These are phyloP conservation scores for Agrotis segetum DNA, from an alignment of 2,888 invertebrate genomes.

Conservation along the genomic window DNA sequence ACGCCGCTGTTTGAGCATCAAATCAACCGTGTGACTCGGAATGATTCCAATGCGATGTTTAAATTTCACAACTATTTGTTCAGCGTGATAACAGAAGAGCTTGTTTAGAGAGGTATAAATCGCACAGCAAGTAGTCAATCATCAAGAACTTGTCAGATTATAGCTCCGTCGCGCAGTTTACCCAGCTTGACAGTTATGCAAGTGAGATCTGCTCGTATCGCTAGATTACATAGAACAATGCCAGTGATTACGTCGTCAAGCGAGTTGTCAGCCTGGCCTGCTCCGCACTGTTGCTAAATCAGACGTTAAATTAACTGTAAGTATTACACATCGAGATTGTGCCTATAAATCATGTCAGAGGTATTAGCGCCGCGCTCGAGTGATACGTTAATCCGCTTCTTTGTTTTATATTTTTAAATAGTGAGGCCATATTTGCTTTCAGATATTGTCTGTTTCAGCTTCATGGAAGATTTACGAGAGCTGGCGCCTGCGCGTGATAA, in stretches of 20 bases:
- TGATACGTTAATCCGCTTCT: constrained; percentile 90
- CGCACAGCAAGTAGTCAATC: constrained; percentile 84
- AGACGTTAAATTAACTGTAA: constrained; percentile 84
- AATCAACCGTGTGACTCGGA: constrained; percentile 75
- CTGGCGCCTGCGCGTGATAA: constrained; percentile 88
- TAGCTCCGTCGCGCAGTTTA: constrained; percentile 81
- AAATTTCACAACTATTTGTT: constrained; percentile 82
- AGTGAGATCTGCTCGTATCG: constrained; percentile 86
- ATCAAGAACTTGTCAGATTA: constrained; percentile 87
- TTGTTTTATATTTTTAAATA: constrained; percentile 90
- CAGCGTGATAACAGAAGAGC: constrained; percentile 76
- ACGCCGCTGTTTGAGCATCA: constrained; percentile 71
- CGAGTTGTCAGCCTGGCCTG: constrained; percentile 81
- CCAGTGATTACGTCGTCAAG: constrained; percentile 88
- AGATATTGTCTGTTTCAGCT: constrained; percentile 88
- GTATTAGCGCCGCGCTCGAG: constrained; percentile 82
- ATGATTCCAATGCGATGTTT: constrained; percentile 77
- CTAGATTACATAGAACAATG: constrained; percentile 89
- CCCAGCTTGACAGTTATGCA: constrained; percentile 88
- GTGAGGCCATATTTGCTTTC: constrained; percentile 89
- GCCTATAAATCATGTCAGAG: constrained; percentile 87
- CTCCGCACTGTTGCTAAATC: constrained; percentile 86
- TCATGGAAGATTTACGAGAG: constrained; percentile 88
- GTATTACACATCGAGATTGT: constrained; percentile 84
- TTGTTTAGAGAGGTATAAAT: constrained; percentile 83